Percentiles rank a stretch among this genome's conserved stretches.
phyloP scores from a whole-genome alignment of 2,797 vertebrate genomes.

The Helostoma temminkii region DNA sequence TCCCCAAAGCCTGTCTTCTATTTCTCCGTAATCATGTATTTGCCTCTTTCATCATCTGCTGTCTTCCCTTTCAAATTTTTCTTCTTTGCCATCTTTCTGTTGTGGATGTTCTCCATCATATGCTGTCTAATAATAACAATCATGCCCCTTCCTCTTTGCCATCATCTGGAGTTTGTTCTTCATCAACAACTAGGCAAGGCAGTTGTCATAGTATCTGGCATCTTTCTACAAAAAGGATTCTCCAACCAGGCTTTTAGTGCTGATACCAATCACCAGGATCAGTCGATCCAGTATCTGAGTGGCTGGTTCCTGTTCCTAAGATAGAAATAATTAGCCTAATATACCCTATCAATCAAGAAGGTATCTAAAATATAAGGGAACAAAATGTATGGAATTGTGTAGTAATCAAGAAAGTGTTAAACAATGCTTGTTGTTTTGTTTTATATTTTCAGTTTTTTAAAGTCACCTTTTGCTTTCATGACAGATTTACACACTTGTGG shows the following conservation, averaged over 20 bases:
- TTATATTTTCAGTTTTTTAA: no score
- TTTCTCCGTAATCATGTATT: constrained; percentile 1
- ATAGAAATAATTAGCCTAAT: neutral
- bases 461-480: no score
- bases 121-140: constrained; percentile 26
- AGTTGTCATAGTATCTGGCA: neutral
- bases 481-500: no score
- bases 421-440: no score
- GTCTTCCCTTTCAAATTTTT: constrained; percentile 12
- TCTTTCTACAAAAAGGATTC: constrained; percentile 12
- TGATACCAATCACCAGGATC: constrained; percentile 8
- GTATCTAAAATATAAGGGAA: no score
- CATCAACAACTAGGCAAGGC: neutral
- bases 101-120: constrained; percentile 21
- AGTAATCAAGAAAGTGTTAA: no score
- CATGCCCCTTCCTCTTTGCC: constrained; percentile 11
- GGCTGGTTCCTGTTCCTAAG: neutral
- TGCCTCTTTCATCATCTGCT: constrained; percentile 19
- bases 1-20: neutral
- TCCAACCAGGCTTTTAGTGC: constrained; percentile 17
- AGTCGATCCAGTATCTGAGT: neutral
- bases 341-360: no score
- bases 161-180: constrained; percentile 12
- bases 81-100: constrained; percentile 8
- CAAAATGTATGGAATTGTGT: no score